Evolutionary conservation across 2,113 vertebrate species (phyloP), one percentile per base, ranked within the genome.

Genomic region (Mungos mungo): DNA sequence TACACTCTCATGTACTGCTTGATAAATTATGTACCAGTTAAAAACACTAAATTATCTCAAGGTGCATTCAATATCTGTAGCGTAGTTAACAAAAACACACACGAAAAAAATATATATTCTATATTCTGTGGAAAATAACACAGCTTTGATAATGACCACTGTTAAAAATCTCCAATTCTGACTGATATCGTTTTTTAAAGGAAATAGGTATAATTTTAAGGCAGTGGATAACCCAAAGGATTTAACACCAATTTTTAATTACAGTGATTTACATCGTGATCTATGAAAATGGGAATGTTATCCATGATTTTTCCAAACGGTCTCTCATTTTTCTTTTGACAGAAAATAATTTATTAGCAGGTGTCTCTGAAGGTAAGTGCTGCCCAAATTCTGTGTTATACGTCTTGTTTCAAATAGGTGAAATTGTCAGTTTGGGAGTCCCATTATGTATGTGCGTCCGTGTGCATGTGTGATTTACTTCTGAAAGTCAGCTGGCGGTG

Each of bases 1-100:
- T 99, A 98, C 98, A 99, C 97, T 99, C 99, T 98, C 97, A 98
- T 98, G 98, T 99, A 99, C 98, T 98, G 98, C 97, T 98, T 95
- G 98, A 99, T 99, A 99, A 99, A 99, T 99, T 99, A 99, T 98
- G 98, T 99, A 99, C 98, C 99, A 98, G 99, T 99, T 99, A 99
- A 99, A 99, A 99, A 99, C 99, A 99, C 99, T 99, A 99, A 99
- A 99, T 99, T 98, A 98, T 98, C 98, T 99, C 98, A 99, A 99
- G 98, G 99, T 99, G 99, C 99, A 99, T 99, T 99, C 98, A 98
- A 98, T 99, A 99, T 98, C 96, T 98, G 98, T 99, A 99, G 99
- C 98, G 95, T 98, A 99, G 98, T 99, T 99, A 99, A 99, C 99
- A 99, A 99, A 99, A 98, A 98, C 98, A 98, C 98, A 98, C 98